These are phyloP conservation scores for Wasmannia auropunctata DNA, from an alignment of 1,140 invertebrate species.

Conservation along the genomic window DNA sequence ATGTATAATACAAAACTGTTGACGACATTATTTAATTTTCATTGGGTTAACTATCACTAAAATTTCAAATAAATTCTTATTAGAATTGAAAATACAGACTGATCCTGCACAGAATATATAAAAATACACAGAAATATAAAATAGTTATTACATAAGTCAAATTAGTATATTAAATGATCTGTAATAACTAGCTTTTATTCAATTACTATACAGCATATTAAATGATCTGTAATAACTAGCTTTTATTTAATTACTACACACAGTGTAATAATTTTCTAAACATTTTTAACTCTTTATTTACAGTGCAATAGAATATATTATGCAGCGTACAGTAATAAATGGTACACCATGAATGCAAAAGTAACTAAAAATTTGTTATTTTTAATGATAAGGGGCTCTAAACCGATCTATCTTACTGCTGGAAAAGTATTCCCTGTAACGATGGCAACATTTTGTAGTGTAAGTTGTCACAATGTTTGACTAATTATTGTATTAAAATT, in stretches of 20 bases:
- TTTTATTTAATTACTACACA: neutral
- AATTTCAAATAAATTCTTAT: neutral
- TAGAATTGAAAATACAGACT: neutral
- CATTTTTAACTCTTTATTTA: neutral
- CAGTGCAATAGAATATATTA: neutral
- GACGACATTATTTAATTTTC: neutral
- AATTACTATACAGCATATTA: neutral
- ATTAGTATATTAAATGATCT: neutral
- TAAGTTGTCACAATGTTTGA: neutral
- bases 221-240: neutral
- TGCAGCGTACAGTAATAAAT: neutral
- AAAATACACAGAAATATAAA: neutral
- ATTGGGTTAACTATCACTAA: neutral
- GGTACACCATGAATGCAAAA: neutral
- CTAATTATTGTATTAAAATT: neutral
- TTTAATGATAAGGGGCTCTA: conserved; percentile 33
- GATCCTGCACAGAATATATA: neutral
- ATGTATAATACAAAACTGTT: neutral
- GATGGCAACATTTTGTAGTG: conserved; percentile 34
- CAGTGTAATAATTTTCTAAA: too few relatives aligned
- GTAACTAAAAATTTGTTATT: neutral
- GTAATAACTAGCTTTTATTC: neutral
- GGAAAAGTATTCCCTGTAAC: conserved; percentile 52
- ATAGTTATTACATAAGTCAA: neutral
- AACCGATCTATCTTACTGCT: conserved; percentile 50